A percentile compares a stretch with the other conserved stretches of the same genome.
phyloP scores from a whole-genome alignment of 2,113 vertebrate genomes.

The Podilymbus podiceps region DNA sequence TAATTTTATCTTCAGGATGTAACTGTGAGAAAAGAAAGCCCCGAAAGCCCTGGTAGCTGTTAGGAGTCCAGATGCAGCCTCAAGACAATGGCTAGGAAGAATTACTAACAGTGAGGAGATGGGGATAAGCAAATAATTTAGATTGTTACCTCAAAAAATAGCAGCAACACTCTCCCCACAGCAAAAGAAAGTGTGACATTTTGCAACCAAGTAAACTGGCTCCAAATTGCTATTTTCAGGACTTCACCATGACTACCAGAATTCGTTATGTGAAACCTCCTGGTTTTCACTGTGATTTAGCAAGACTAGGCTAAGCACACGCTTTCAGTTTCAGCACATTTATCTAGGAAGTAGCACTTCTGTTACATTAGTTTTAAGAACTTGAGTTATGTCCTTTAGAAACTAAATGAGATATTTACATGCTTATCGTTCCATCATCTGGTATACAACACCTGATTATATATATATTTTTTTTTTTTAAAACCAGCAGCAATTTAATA shows the following conservation, averaged over 20 bases:
- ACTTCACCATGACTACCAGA: not conserved
- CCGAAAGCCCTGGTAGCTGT: not conserved
- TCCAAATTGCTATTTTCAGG: not conserved
- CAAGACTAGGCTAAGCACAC: not conserved
- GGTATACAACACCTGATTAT: not conserved
- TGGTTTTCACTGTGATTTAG: not conserved
- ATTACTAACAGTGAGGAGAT: not conserved
- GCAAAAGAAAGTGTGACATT: not conserved
- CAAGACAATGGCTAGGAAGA: not conserved
- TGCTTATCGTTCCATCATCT: not conserved
- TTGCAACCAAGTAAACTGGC: not conserved
- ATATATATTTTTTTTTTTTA: not conserved
- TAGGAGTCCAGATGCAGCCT: not conserved
- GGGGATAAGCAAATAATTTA: not conserved
- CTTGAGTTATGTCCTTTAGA: not conserved
- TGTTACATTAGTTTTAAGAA: slow-evolving; percentile 25
- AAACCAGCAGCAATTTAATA: slow-evolving; percentile 4
- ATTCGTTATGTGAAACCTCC: not conserved
- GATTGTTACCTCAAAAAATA: not conserved
- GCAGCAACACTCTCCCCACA: not conserved
- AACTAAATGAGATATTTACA: slow-evolving; percentile 5
- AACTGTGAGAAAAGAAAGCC: not conserved
- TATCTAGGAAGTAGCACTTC: slow-evolving; percentile 45
- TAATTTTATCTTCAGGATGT: not conserved
- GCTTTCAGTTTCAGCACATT: slow-evolving; percentile 20